Conservation (phyloP, 1,140 invertebrate genomes). For the Megalonaias nervosa region DNA sequence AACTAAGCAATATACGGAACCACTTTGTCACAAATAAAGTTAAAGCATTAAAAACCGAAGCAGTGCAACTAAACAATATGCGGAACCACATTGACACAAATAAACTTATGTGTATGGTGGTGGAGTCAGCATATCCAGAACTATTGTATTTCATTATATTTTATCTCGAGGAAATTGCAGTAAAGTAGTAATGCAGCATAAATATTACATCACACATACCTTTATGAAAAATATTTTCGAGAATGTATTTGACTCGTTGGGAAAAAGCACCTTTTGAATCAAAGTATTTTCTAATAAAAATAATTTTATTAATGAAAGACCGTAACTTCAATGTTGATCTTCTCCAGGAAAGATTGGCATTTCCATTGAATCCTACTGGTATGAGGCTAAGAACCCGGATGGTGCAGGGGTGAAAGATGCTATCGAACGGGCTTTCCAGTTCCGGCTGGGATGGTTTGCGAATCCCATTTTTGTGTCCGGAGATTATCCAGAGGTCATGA, state of each 20-base stretch:
- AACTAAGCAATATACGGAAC: too few species aligned
- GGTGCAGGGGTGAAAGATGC: conserved; percentile 37
- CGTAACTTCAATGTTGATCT: neutral
- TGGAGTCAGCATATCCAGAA: too few species aligned
- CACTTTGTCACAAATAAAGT: too few species aligned
- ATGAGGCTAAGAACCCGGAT: conserved; percentile 37
- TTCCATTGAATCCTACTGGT: conserved; percentile 34
- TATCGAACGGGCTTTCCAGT: conserved; percentile 44
- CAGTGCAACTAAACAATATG: too few species aligned
- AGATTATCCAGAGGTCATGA: conserved; percentile 65
- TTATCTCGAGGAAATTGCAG: neutral
- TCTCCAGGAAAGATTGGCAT: conserved; percentile 44
- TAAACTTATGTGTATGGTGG: too few species aligned
- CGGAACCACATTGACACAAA: too few species aligned
- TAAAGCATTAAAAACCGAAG: too few species aligned
- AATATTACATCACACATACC: neutral
- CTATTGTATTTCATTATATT: neutral
- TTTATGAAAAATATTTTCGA: neutral
- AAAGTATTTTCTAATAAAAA: too few species aligned
- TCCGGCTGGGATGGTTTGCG: conserved; percentile 61
- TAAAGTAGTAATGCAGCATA: neutral
- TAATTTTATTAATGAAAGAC: too few species aligned
- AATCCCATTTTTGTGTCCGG: conserved; percentile 61
- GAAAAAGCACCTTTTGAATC: too few species aligned
- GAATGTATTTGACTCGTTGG: too few species aligned